Conservation (phyloP, 2,888 invertebrate genomes). For the Osmoderma eremita region DNA sequence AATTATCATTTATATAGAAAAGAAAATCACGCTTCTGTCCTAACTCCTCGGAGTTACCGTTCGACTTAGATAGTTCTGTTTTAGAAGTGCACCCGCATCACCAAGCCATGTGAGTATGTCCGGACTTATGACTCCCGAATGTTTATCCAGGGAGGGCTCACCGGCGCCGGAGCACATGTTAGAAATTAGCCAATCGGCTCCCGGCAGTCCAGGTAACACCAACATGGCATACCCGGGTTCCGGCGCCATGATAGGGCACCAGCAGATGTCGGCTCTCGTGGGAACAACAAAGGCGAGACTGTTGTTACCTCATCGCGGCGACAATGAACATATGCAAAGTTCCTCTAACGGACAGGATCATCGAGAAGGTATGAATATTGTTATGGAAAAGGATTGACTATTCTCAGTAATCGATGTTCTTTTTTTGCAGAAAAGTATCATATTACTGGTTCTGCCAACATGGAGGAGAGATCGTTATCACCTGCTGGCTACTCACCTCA, state of each 20-base stretch:
- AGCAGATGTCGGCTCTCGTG: constrained; percentile 64
- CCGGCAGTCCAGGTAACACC: constrained; percentile 69
- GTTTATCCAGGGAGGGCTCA: constrained; percentile 90
- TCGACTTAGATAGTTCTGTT: constrained; percentile 54
- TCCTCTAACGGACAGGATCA: constrained; percentile 60
- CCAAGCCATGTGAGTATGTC: constrained; percentile 91
- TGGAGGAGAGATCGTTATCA: constrained; percentile 69
- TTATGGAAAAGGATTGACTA: background rate
- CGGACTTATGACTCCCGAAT: constrained; percentile 83
- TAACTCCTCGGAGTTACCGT: background rate
- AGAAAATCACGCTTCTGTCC: no score
- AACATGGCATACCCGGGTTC: constrained; percentile 65
- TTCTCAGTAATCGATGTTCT: constrained; percentile 3
- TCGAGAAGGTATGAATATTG: constrained; percentile 57
- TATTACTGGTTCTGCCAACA: constrained; percentile 62
- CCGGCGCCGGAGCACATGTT: constrained; percentile 80
- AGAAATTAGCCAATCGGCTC: constrained; percentile 63
- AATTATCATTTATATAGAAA: no score
- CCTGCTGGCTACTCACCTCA: constrained; percentile 70
- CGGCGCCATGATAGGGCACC: constrained; percentile 63
- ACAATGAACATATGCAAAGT: constrained; percentile 66
- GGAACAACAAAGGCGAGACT: constrained; percentile 65
- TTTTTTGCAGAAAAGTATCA: constrained; percentile 66
- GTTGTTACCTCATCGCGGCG: constrained; percentile 70
- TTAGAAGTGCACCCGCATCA: constrained; percentile 92